Evolutionary conservation across 1,140 invertebrate genomes (phyloP), one percentile per base, ranked within the genome.

Genomic region (Grapholita molesta): DNA sequence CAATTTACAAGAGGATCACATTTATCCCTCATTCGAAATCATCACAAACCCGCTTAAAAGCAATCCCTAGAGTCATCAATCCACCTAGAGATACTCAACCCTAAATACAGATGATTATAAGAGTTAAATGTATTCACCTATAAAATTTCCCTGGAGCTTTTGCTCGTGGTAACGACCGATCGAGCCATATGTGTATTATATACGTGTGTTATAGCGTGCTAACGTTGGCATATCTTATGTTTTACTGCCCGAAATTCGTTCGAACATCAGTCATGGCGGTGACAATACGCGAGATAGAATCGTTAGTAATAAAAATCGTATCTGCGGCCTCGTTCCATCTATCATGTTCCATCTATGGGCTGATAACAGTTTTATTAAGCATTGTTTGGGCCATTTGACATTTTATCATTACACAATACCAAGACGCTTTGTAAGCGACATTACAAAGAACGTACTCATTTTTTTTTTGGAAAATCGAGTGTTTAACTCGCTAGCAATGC

Each of bases 281-380:
- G 55, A 61, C 55, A 61, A 61, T 28, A 61, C 25, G 24, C 25
- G 55, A 61, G 55, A 61, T 25, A 61, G 12, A 9, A 61, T 61
- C 55, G 55, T 61, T 32, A 61, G 55, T 25, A 61, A 61, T 61
- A 61, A 61, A 61, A 61, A 61, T 15, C 55, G 25, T 61, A 61
- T 61, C 24, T 61, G 6, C 15, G 3, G 12, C 55, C 25, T 15
- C 55, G 53, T 25, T n/a, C 55, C 55, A 61, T 61, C 55, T 15
- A 61, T 32, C 55, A 1, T 57, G 25, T 8, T n/a, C n/a, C n/a
- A n/a, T n/a, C n/a, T n/a, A n/a, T n/a, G n/a, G n/a, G 55, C 55
- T n/a, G 55, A 61, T 61, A 48, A 61, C 12, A 57, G n/a, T 30
- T 28, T 30, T 21, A 12, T n/a, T n/a, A 57, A 57, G 15, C 30